phyloP scores from a whole-genome alignment of 2,113 vertebrate genomes.

The Pygoscelis antarcticus region DNA sequence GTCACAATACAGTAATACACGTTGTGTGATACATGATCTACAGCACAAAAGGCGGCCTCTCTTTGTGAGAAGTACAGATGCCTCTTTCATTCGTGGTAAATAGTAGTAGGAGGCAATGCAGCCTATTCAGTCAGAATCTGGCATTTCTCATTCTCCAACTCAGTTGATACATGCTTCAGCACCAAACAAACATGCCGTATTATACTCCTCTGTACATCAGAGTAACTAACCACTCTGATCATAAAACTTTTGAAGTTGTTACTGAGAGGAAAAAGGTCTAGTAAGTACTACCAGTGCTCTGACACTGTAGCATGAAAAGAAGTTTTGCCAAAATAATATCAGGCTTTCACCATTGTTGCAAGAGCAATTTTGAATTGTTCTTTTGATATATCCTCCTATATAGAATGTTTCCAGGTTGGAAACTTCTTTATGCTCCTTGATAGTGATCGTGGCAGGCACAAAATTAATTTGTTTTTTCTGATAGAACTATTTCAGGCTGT shows the following conservation, averaged over 20 bases:
- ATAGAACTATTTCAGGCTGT: not conserved
- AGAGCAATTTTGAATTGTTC: not conserved
- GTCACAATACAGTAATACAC: not conserved
- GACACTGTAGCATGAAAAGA: not conserved
- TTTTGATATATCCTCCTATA: not conserved
- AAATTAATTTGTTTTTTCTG: not conserved
- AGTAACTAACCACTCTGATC: not conserved
- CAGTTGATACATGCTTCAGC: not conserved
- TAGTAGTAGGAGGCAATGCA: not conserved
- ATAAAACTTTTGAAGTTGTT: not conserved
- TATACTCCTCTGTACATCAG: not conserved
- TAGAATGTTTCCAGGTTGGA: not conserved
- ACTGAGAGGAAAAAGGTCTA: not conserved
- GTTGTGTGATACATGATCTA: not conserved
- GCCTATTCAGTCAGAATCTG: not conserved
- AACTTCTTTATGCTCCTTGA: not conserved
- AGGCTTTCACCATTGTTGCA: not conserved
- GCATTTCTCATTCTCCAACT: not conserved
- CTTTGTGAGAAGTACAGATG: not conserved
- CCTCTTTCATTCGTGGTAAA: not conserved
- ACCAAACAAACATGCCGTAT: not conserved
- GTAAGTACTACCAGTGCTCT: not conserved
- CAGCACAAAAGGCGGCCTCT: not conserved
- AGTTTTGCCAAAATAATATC: not conserved
- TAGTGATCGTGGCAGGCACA: accelerated